Evolutionary conservation across 1,140 invertebrate genomes (phyloP).

Genomic region (Brachionus asplanchnoidis): DNA sequence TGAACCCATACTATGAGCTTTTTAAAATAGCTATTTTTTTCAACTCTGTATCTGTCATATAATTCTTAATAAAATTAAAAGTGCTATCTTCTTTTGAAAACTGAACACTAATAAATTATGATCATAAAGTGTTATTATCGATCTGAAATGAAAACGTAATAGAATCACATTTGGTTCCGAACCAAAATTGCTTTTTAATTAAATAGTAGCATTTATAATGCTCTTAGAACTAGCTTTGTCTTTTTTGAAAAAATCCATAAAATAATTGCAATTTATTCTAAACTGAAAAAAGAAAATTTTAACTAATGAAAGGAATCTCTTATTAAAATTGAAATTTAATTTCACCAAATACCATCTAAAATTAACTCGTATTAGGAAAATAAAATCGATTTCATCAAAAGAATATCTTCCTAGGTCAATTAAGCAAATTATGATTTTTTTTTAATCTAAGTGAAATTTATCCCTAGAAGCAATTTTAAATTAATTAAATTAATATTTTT

Average conservation of each 20-base stretch:
- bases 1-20: conserved; percentile 43
- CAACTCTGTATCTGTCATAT: background rate
- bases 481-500: background rate
- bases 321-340: background rate
- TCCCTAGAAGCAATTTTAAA: background rate
- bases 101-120: conserved; percentile 15
- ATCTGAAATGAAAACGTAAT: background rate
- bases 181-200: background rate
- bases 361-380: background rate
- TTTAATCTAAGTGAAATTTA: background rate
- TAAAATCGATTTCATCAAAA: background rate
- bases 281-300: background rate
- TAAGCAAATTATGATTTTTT: background rate
- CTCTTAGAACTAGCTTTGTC: background rate
- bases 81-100: background rate
- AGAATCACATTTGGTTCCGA: background rate
- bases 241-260: background rate
- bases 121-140: conserved; percentile 23
- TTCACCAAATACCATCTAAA: background rate
- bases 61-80: background rate
- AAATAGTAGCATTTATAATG: background rate
- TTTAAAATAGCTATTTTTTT: background rate
- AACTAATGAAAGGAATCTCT: background rate
- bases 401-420: background rate
- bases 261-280: background rate